Conservation (phyloP, 2,888 invertebrate genomes). For the Torymus texanus region DNA sequence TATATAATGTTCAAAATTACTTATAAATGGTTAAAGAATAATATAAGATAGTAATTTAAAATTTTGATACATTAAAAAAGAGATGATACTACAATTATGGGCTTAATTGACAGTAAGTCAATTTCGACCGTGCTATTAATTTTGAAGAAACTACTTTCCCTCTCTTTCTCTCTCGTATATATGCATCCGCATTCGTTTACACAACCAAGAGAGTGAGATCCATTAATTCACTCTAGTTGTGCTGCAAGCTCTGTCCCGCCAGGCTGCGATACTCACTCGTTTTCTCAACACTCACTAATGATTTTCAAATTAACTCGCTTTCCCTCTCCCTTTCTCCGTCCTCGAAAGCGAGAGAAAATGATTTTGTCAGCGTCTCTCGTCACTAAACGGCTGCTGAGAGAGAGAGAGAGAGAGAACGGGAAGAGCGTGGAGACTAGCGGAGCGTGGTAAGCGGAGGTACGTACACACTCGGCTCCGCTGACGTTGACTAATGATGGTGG, state of each 20-base stretch:
- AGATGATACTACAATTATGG: not conserved
- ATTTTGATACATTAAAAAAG: too few species aligned
- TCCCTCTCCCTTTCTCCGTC: not conserved
- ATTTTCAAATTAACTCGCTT: constrained; percentile 49
- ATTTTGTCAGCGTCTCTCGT: constrained; percentile 45
- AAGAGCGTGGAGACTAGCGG: constrained; percentile 42
- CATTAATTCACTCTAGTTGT: constrained; percentile 28
- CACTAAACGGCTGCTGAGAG: constrained; percentile 23
- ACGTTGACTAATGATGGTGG: constrained; percentile 75
- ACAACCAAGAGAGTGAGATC: not conserved
- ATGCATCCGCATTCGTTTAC: too few species aligned
- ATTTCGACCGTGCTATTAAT: constrained; percentile 29
- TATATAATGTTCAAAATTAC: too few species aligned
- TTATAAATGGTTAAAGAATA: too few species aligned
- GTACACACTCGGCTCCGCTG: constrained; percentile 66
- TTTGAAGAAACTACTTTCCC: not conserved
- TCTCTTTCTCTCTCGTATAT: too few species aligned
- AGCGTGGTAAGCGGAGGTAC: constrained; percentile 37
- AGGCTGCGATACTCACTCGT: not conserved
- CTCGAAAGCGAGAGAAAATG: constrained; percentile 41
- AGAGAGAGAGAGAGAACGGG: constrained; percentile 35
- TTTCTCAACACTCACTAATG: constrained; percentile 32
- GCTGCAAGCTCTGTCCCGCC: not conserved
- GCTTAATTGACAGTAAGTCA: constrained; percentile 20
- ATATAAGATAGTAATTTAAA: too few species aligned